Conservation (phyloP, 2,113 vertebrate species). For the Osmerus mordax region DNA sequence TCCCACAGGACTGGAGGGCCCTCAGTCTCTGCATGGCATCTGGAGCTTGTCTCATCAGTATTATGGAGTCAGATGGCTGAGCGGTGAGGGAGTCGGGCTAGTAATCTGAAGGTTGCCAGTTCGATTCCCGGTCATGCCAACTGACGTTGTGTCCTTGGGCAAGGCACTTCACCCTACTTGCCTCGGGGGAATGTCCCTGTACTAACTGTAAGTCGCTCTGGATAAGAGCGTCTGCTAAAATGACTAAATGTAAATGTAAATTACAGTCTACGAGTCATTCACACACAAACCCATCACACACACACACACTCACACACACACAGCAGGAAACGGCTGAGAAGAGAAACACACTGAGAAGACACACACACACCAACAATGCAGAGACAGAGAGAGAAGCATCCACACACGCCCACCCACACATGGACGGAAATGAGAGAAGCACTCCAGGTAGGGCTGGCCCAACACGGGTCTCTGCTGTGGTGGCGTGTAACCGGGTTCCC, state of each 20-base stretch:
- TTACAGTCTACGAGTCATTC: constrained; percentile 63
- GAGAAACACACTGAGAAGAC: constrained; percentile 6
- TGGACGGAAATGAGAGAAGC: neutral
- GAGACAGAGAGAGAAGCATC: neutral
- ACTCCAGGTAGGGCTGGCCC: constrained; percentile 3
- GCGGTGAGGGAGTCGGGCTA: too few relatives aligned
- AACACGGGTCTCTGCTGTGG: constrained; percentile 21
- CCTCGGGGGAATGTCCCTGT: too few relatives aligned
- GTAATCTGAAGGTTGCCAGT: too few relatives aligned
- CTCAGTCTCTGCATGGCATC: constrained; percentile 54
- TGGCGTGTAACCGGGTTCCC: constrained; percentile 31
- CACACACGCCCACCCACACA: neutral
- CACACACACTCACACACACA: too few relatives aligned
- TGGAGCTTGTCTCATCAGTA: constrained; percentile 61
- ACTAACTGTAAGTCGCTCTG: too few relatives aligned
- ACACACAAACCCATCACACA: constrained; percentile 48
- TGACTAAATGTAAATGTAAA: too few relatives aligned
- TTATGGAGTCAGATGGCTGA: too few relatives aligned
- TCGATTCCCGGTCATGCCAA: too few relatives aligned
- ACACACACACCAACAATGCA: neutral
- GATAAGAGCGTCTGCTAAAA: too few relatives aligned
- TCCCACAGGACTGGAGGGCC: constrained; percentile 44
- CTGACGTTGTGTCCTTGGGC: too few relatives aligned
- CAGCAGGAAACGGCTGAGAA: neutral
- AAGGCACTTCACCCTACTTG: too few relatives aligned